A percentile compares a stretch with the other conserved stretches of the same genome.
These are phyloP conservation scores for Premnoplex brunnescens DNA, from an alignment of 2,797 vertebrate genomes.

Conservation along the genomic window DNA sequence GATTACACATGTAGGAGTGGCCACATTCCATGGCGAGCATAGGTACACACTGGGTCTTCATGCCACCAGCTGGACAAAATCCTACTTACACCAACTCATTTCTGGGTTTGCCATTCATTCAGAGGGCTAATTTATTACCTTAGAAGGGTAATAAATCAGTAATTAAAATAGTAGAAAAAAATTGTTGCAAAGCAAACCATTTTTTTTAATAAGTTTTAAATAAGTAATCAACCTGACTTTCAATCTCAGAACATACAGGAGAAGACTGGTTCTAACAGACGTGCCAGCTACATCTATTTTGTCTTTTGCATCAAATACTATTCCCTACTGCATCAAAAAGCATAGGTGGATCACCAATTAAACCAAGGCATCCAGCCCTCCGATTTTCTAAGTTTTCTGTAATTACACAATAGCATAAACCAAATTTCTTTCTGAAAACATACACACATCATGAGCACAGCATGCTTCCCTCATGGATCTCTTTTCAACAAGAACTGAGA, in stretches of 20 bases:
- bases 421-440: not conserved
- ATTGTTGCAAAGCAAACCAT: not conserved
- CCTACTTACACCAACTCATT: not conserved
- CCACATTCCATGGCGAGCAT: fast-evolving
- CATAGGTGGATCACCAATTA: not conserved
- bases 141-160: not conserved
- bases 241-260: not conserved
- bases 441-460: not conserved
- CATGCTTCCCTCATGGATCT: not conserved
- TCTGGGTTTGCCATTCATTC: no score
- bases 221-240: not conserved
- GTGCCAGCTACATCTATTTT: not conserved
- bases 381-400: not conserved
- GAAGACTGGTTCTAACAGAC: not conserved
- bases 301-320: not conserved
- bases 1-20: fast-evolving
- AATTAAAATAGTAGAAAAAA: not conserved
- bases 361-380: not conserved
- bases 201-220: not conserved
- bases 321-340: not conserved
- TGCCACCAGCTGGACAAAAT: slow-evolving; percentile 60
- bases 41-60: not conserved
- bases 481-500: not conserved
- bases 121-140: not conserved
- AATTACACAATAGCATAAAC: not conserved